Evolutionary conservation across 2,113 vertebrate genomes (phyloP), one percentile per base, ranked within the genome.

Genomic region (Amphiprion percula): DNA sequence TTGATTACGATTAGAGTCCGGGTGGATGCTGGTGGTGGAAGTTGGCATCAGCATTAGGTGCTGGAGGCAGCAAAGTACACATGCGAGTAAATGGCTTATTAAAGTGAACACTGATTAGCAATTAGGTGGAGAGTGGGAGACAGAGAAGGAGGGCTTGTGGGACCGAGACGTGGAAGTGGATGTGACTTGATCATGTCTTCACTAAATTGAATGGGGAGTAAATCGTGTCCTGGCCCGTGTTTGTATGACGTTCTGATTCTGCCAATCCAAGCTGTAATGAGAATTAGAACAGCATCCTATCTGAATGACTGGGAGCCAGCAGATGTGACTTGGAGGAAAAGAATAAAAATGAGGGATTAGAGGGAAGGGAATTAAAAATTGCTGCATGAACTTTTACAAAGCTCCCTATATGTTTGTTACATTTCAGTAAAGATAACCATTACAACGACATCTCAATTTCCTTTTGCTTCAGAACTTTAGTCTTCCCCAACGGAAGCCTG

Each of bases 401-500:
- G 15, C 24, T 23, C 10, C 0, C 54, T 28, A 30, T 4, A 12
- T 37, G 0, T 26, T 23, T 63, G 17, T 52, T n/a, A 19, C 49
- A 52, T 19, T 52, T 44, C 41, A 44, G 41, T 44, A 14, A 44
- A 44, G 41, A 44, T 2, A 14, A 15, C 41, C 12, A 1, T 49
- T 5, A 49, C 7, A 1, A 17, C 4, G 17, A 17, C n/a, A 60
- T 83, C 37, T 75, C 0, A 30, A 23, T 74, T 54, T 59, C 1
- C 2, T 24, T 85, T 64, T 68, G 4, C 87, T 92, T 37, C 82
- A 93, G 97, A 49, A 97, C 95, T 0, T 54, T 95, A 0, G 96
- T 96, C 0, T 97, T 96, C n/a, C 91, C 88, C 0, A 99, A 99
- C 0, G 98, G 98, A 0, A 99, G 97, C 0, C 55, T 99, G 91